phyloP scores from a whole-genome alignment of 2,797 vertebrate genomes.

The Mormyrus proboscirostris region DNA sequence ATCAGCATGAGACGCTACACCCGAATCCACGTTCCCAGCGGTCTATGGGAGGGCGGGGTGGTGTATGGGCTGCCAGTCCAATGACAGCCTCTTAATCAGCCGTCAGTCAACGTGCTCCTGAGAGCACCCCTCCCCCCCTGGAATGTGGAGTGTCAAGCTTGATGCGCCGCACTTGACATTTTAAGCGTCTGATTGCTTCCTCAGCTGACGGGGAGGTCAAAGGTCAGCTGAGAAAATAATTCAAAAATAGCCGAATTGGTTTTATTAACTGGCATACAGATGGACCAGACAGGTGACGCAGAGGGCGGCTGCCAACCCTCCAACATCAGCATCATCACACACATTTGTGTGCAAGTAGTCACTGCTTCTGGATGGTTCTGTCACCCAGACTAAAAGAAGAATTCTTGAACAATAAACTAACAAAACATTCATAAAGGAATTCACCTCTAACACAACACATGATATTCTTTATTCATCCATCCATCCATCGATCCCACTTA shows the following conservation, averaged over 20 bases:
- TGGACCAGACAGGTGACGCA: neutral
- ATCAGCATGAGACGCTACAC: neutral
- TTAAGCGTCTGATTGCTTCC: neutral
- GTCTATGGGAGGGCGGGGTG: neutral
- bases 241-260: neutral
- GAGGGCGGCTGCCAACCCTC: neutral
- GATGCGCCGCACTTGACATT: neutral
- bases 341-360: neutral
- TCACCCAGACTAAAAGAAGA: neutral
- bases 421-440: neutral
- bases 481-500: neutral
- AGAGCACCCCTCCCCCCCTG: neutral
- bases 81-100: neutral
- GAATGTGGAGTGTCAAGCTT: neutral
- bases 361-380: neutral
- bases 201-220: neutral
- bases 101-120: neutral
- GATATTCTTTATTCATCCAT: neutral
- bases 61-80: neutral
- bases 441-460: neutral
- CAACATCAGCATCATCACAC: neutral
- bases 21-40: too few relatives aligned
- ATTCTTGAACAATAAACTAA: neutral
- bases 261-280: neutral
- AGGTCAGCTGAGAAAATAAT: neutral